Percentiles rank a stretch among this genome's conserved stretches.
These are phyloP conservation scores for Seira musarum DNA, from an alignment of 2,888 invertebrate genomes.

Conservation along the genomic window DNA sequence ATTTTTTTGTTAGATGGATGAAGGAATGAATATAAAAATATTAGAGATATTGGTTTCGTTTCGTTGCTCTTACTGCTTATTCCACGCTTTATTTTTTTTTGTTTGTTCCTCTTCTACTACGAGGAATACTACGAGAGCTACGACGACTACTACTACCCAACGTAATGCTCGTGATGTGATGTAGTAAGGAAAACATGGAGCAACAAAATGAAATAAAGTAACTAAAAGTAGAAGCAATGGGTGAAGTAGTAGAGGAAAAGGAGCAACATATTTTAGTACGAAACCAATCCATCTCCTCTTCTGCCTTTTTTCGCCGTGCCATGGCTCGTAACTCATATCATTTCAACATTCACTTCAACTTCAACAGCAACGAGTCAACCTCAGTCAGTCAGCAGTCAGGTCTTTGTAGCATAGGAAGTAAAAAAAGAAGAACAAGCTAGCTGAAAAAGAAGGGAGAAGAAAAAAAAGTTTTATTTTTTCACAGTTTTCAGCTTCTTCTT, in stretches of 20 bases:
- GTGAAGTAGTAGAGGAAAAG: too few species aligned
- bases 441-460: conserved; percentile 34
- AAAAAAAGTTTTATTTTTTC: conserved; percentile 43
- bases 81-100: background rate
- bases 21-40: conserved; percentile 38
- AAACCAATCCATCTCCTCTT: conserved; percentile 16
- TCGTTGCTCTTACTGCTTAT: conserved; percentile 38
- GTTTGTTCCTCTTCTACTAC: background rate
- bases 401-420: conserved; percentile 58
- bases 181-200: conserved; percentile 18
- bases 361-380: conserved; percentile 50
- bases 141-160: background rate
- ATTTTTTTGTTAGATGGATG: conserved; percentile 21
- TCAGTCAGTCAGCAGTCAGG: conserved; percentile 60
- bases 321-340: conserved; percentile 57
- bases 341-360: conserved; percentile 58
- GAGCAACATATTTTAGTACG: conserved; percentile 31
- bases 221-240: conserved; percentile 58
- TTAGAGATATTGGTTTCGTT: conserved; percentile 57
- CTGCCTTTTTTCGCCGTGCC: background rate
- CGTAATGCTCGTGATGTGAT: background rate
- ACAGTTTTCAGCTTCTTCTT: background rate
- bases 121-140: too few species aligned
- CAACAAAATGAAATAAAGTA: conserved; percentile 60
- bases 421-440: conserved; percentile 54